These are phyloP conservation scores for Prionace glauca DNA, from an alignment of 2,797 vertebrate species.

Conservation along the genomic window DNA sequence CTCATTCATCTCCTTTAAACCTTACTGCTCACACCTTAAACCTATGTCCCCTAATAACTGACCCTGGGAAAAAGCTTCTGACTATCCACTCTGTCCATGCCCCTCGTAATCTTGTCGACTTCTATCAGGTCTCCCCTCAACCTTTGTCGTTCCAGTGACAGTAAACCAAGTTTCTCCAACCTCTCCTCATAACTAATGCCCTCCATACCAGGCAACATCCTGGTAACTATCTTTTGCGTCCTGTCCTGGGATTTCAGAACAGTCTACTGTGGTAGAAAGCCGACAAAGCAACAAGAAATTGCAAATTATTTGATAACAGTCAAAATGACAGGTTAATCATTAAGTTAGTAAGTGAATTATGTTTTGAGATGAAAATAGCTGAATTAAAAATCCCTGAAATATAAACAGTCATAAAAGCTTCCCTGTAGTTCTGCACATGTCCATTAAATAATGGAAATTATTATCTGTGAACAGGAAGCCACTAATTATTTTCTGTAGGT, in stretches of 20 bases:
- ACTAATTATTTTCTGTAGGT: not conserved
- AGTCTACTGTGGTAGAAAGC: not conserved
- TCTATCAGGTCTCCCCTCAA: too few species aligned
- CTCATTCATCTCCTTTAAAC: too few species aligned
- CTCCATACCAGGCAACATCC: too few species aligned
- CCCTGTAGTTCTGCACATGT: not conserved
- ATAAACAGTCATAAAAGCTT: slow-evolving; percentile 7
- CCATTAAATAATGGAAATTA: not conserved
- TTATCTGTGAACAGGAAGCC: slow-evolving; percentile 23
- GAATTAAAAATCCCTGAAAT: not conserved
- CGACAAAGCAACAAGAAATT: not conserved
- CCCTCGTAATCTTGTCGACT: too few species aligned
- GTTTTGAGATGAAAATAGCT: not conserved
- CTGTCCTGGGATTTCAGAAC: not conserved
- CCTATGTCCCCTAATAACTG: too few species aligned
- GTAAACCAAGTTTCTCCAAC: too few species aligned
- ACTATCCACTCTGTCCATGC: too few species aligned
- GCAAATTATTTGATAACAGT: not conserved
- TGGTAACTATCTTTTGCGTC: too few species aligned
- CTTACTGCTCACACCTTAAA: too few species aligned
- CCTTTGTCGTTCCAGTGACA: too few species aligned
- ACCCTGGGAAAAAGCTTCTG: too few species aligned
- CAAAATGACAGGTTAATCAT: not conserved
- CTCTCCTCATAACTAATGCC: too few species aligned
- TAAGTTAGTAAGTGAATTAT: not conserved